phyloP scores from a whole-genome alignment of 2,888 invertebrate genomes.

The Anodontia alba region DNA sequence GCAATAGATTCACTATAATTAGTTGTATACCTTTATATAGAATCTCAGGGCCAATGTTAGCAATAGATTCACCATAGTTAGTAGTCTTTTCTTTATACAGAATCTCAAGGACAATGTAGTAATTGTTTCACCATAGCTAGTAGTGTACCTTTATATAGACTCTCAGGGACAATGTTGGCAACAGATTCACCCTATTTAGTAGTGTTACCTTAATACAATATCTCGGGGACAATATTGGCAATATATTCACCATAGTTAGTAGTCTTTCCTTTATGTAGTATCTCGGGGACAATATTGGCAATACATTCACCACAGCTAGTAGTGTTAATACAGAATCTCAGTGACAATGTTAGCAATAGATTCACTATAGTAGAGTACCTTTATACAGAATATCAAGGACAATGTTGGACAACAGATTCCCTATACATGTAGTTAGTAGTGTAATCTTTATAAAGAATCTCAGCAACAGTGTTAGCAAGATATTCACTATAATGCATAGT shows the following conservation, averaged over 20 bases:
- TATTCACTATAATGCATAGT: conserved; percentile 88
- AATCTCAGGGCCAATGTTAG: conserved; percentile 91
- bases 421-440: conserved; percentile 89
- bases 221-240: no score
- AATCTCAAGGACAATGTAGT: conserved; percentile 90
- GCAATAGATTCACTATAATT: conserved; percentile 90
- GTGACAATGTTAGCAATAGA: no score
- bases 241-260: no score
- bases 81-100: conserved; percentile 67
- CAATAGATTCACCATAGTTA: conserved; percentile 90
- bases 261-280: conserved; percentile 81
- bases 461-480: conserved; percentile 91
- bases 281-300: conserved; percentile 91
- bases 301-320: conserved; percentile 89
- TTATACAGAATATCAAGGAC: conserved; percentile 91
- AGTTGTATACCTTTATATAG: conserved; percentile 73
- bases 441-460: conserved; percentile 86
- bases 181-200: conserved; percentile 92
- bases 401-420: conserved; percentile 91
- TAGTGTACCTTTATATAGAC: conserved; percentile 83
- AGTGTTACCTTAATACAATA: no score
- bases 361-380: no score
- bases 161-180: conserved; percentile 91
- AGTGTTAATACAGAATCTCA: no score
- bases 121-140: conserved; percentile 90